Evolutionary conservation across 2,888 invertebrate species (phyloP), one percentile per base, ranked within the genome.

Genomic region (Chrysopilus asiliformis): DNA sequence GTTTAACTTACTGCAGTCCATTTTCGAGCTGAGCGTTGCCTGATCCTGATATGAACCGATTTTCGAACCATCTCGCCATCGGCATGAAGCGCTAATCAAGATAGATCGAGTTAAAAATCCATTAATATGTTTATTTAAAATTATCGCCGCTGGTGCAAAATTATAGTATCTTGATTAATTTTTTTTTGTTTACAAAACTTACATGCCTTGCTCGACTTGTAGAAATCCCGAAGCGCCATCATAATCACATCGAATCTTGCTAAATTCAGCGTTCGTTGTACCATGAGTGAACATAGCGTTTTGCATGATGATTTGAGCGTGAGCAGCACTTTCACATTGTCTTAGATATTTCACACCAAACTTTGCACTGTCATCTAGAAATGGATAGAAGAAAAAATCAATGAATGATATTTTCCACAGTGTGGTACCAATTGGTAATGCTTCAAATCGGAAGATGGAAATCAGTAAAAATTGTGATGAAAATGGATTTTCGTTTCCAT

Each of bases 161-260:
- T n/a, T n/a, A n/a, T n/a, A n/a, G n/a, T n/a, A n/a, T n/a, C n/a
- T n/a, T n/a, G n/a, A n/a, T n/a, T n/a, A n/a, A n/a, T n/a, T n/a
- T n/a, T n/a, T n/a, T n/a, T n/a, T n/a, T n/a, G n/a, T n/a, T n/a
- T n/a, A n/a, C n/a, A n/a, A n/a, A n/a, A 60, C 71, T 67, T 64
- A 75, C 76, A 66, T 63, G 51, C 70, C 69, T 43, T 67, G 68
- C 37, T 47, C 45, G 40, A 74, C 65, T 50, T 66, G 67, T 49
- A 66, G 70, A 25, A 64, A 53, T 13, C 74, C 75, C 52, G 71
- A 79, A 46, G 69, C 71, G 12, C 79, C 79, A 52, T 79, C 79
- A 43, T 67, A 72, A 50, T 76, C 75, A 51, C 79, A 80, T 42
- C 65, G 57, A 4, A 70, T 57, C 27, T 57, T 54, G 14, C 68